Conservation (phyloP, 2,888 invertebrate genomes). For the Dasysyrphus albostriatus region DNA sequence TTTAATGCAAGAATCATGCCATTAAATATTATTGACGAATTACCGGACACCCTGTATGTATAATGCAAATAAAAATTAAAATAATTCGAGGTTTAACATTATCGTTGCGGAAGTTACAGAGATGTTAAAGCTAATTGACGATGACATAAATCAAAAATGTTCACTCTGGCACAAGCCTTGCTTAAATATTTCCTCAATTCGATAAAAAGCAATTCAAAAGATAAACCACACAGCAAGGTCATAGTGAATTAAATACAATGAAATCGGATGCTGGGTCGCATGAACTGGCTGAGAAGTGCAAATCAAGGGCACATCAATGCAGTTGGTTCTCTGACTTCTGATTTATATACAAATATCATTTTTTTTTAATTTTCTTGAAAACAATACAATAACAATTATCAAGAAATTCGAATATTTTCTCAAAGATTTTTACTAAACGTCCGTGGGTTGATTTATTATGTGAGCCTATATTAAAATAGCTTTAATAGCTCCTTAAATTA, state of each 20-base stretch:
- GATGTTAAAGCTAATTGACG: slow-evolving; percentile 5
- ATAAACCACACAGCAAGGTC: background rate
- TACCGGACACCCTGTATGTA: too few species aligned
- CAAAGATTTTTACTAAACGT: background rate
- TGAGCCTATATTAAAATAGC: background rate
- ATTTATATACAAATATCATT: too few species aligned
- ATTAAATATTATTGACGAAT: too few species aligned
- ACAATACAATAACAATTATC: too few species aligned
- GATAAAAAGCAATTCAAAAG: background rate
- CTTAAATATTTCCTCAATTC: slow-evolving; percentile 1
- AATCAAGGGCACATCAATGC: background rate
- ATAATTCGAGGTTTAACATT: background rate
- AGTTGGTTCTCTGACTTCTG: background rate
- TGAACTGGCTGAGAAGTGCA: background rate
- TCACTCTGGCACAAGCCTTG: slow-evolving; percentile 14
- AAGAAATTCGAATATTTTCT: too few species aligned
- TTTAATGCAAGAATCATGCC: too few species aligned
- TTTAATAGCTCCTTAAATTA: background rate
- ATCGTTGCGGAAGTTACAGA: background rate
- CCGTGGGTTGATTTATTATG: background rate
- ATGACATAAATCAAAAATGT: slow-evolving; percentile 22
- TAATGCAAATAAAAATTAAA: background rate
- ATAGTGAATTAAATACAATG: background rate
- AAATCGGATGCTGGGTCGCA: background rate
- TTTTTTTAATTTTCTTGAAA: too few species aligned